Evolutionary conservation across 1,140 invertebrate genomes (phyloP).

Genomic region (Drosophila quadrilineata): DNA sequence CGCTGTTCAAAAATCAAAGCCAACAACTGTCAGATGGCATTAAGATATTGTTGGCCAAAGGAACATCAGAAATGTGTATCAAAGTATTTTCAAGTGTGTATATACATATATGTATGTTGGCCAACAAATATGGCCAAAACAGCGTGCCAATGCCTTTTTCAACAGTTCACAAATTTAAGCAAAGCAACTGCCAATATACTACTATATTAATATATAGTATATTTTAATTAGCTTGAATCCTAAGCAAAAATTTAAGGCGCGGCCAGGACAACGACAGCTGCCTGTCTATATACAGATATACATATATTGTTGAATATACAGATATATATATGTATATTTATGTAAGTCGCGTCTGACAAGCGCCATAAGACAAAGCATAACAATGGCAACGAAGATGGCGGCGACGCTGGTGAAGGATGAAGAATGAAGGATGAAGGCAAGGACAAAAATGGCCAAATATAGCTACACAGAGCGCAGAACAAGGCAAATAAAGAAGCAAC

Average conservation of each 20-base stretch:
- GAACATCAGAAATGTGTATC: not conserved
- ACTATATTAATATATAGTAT: too few relatives aligned
- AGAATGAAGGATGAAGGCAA: too few relatives aligned
- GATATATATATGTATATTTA: constrained; percentile 10
- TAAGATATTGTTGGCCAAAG: constrained; percentile 30
- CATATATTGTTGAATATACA: not conserved
- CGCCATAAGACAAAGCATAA: constrained; percentile 61
- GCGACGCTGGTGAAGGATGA: too few relatives aligned
- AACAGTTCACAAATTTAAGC: constrained; percentile 32
- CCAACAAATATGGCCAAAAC: constrained; percentile 18
- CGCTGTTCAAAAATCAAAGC: constrained; percentile 27
- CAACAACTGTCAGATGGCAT: constrained; percentile 36
- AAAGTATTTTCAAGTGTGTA: too few relatives aligned
- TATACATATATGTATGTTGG: too few relatives aligned
- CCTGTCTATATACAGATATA: not conserved
- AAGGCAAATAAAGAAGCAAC: constrained; percentile 74
- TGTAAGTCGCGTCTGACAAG: constrained; percentile 41
- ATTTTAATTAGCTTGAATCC: constrained; percentile 36
- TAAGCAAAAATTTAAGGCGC: constrained; percentile 40
- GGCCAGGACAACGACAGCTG: constrained; percentile 40
- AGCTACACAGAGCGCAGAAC: constrained; percentile 57
- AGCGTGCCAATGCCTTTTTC: constrained; percentile 35
- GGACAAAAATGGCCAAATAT: constrained; percentile 60
- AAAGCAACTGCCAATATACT: constrained; percentile 27
- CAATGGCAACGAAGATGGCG: constrained; percentile 45